A percentile compares a stretch with the other conserved stretches of the same genome.
Conservation (phyloP, 2,888 invertebrate species). For the Marronus borbonicus region DNA sequence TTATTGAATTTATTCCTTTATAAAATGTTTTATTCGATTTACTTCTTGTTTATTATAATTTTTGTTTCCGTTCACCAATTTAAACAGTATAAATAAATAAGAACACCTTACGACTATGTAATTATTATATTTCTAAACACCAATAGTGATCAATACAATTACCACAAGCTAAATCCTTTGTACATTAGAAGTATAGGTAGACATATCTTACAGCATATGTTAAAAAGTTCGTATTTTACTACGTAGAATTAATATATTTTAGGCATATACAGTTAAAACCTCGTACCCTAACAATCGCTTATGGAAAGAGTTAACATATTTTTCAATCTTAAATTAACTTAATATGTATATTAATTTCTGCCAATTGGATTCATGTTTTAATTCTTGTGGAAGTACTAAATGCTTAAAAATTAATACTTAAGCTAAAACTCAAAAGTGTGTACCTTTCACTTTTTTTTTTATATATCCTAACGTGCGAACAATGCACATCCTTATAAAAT, state of each 20-base stretch:
- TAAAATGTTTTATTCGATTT: too few relatives aligned
- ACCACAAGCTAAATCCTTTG: background rate
- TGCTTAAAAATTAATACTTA: constrained; percentile 25
- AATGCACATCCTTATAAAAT: background rate
- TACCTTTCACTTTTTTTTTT: background rate
- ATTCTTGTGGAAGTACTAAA: constrained; percentile 33
- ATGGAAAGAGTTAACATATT: constrained; percentile 21
- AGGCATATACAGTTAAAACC: background rate
- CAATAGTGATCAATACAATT: constrained; percentile 27
- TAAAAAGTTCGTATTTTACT: background rate
- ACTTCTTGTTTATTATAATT: too few relatives aligned
- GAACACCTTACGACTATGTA: background rate
- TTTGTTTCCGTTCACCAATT: too few relatives aligned
- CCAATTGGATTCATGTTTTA: constrained; percentile 52
- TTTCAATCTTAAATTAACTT: constrained; percentile 51
- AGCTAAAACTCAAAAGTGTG: constrained; percentile 16
- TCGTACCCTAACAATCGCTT: constrained; percentile 9
- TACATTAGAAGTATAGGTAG: constrained; percentile 4
- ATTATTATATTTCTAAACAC: constrained; percentile 21
- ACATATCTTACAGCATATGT: constrained; percentile 15
- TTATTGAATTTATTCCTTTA: too few relatives aligned
- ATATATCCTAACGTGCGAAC: background rate
- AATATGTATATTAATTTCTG: constrained; percentile 49
- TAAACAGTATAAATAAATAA: background rate
- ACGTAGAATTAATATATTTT: background rate